phyloP scores from a whole-genome alignment of 2,113 vertebrate genomes.

The Lampris megalopsis region DNA sequence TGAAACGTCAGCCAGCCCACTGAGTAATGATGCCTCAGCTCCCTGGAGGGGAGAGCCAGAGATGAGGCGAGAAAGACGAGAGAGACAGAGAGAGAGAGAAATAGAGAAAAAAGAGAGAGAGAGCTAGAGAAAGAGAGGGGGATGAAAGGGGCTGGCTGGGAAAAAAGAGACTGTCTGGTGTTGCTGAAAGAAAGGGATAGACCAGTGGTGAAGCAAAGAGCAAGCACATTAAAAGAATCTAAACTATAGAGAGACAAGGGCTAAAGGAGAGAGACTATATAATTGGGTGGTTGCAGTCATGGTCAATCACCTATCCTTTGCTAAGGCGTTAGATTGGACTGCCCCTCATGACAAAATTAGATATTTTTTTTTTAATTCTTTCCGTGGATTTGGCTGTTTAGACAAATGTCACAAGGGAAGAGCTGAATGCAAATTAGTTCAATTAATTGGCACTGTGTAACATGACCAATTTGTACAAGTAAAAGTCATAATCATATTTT shows the following conservation, averaged over 20 bases:
- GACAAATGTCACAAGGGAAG: conserved; percentile 41
- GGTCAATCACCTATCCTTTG: conserved; percentile 14
- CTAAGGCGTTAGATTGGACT: conserved; percentile 18
- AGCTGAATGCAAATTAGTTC: conserved; percentile 51
- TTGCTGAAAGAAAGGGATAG: conserved; percentile 20
- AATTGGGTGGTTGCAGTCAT: conserved; percentile 20
- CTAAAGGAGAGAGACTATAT: conserved; percentile 1
- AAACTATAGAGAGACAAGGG: conserved; percentile 35
- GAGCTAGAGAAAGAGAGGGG: neutral
- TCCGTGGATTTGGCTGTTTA: neutral
- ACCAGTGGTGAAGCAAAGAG: conserved; percentile 34
- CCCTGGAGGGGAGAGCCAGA: conserved; percentile 64
- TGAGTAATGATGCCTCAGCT: conserved; percentile 71
- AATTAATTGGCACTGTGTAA: conserved; percentile 35
- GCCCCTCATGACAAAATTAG: conserved; percentile 20
- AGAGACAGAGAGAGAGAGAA: conserved; percentile 16
- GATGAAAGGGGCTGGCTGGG: conserved; percentile 14
- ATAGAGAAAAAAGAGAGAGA: neutral
- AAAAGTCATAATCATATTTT: conserved; percentile 38
- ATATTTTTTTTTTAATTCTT: neutral
- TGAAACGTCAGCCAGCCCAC: conserved; percentile 61
- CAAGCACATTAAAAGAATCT: conserved; percentile 23
- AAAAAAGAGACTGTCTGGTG: neutral
- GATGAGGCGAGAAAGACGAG: conserved; percentile 49
- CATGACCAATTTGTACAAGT: conserved; percentile 53